Evolutionary conservation across 2,113 vertebrate species (phyloP).

Genomic region (Speoplatyrhinus poulsoni): DNA sequence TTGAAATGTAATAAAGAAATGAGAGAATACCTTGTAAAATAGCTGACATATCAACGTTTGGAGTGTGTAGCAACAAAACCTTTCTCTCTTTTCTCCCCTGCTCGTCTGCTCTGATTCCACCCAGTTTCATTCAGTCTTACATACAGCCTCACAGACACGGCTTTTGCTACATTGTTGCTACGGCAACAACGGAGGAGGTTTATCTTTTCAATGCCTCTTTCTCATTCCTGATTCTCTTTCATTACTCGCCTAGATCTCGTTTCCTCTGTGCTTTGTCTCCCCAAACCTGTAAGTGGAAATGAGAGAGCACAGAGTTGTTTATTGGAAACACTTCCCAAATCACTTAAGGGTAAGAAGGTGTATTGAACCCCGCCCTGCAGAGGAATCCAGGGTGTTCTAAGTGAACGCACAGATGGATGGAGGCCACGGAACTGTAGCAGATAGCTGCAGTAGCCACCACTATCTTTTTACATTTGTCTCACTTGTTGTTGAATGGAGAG

Average conservation of each 20-base stretch:
- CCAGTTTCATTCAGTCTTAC: not conserved
- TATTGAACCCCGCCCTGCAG: not conserved
- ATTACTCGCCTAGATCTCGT: not conserved
- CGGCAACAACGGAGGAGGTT: slow-evolving; percentile 42
- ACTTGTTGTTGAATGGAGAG: too few relatives aligned
- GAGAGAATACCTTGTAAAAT: slow-evolving; percentile 65
- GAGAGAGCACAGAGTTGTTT: slow-evolving; percentile 8
- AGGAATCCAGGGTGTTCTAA: not conserved
- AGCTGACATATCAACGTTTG: slow-evolving; percentile 69
- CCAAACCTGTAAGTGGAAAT: not conserved
- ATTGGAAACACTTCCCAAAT: slow-evolving; percentile 23
- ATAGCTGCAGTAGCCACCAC: slow-evolving; percentile 14
- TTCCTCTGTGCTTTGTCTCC: not conserved
- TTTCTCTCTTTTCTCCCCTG: slow-evolving; percentile 13
- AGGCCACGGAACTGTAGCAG: slow-evolving; percentile 32
- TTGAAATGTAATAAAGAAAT: slow-evolving; percentile 10
- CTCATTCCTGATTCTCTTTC: not conserved
- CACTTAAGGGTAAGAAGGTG: not conserved
- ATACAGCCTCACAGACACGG: not conserved
- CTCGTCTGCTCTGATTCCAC: slow-evolving; percentile 41
- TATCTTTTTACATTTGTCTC: too few relatives aligned
- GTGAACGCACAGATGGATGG: slow-evolving; percentile 15
- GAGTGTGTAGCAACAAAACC: slow-evolving; percentile 48
- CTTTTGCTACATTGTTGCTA: slow-evolving; percentile 26
- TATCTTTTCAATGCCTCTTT: slow-evolving; percentile 7